Conservation (phyloP, 2,888 invertebrate species). For the Galerucella calmariensis region DNA sequence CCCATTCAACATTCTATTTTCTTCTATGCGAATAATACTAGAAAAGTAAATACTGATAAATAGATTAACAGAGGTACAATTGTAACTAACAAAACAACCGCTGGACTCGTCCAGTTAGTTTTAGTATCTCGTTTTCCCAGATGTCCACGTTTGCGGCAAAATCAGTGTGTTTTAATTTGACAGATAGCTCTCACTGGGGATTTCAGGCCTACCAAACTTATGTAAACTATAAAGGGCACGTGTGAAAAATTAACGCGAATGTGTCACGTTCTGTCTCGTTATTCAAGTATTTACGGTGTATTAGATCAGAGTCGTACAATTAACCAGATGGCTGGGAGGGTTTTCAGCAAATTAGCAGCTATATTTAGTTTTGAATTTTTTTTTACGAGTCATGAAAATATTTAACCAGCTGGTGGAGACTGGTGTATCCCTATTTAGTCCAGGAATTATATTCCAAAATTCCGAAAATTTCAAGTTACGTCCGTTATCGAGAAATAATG, state of each 20-base stretch:
- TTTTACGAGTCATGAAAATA: not conserved
- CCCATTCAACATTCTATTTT: too few relatives aligned
- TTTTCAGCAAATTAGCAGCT: not conserved
- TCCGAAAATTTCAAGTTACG: too few relatives aligned
- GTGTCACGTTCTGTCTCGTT: slow-evolving; percentile 56
- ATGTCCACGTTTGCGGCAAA: slow-evolving; percentile 43
- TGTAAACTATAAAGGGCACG: slow-evolving; percentile 54
- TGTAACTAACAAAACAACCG: slow-evolving; percentile 15
- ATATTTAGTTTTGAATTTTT: not conserved
- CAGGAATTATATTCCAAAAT: too few relatives aligned
- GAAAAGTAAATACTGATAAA: slow-evolving; percentile 25
- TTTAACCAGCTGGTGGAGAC: not conserved
- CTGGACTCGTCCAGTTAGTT: slow-evolving; percentile 5
- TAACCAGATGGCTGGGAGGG: not conserved
- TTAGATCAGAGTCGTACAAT: slow-evolving; percentile 37
- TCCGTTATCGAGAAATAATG: too few relatives aligned
- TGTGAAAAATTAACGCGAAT: slow-evolving; percentile 60
- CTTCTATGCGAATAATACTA: not conserved
- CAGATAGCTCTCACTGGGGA: slow-evolving; percentile 38
- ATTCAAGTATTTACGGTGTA: slow-evolving; percentile 53
- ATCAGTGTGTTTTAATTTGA: slow-evolving; percentile 43
- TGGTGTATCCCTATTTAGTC: too few relatives aligned
- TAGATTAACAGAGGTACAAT: slow-evolving; percentile 21
- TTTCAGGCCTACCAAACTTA: slow-evolving; percentile 43
- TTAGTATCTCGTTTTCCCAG: slow-evolving; percentile 34